Conservation (phyloP, 37 sponge, comb jelly and placozoan genomes). For the Beroe forskalii region DNA sequence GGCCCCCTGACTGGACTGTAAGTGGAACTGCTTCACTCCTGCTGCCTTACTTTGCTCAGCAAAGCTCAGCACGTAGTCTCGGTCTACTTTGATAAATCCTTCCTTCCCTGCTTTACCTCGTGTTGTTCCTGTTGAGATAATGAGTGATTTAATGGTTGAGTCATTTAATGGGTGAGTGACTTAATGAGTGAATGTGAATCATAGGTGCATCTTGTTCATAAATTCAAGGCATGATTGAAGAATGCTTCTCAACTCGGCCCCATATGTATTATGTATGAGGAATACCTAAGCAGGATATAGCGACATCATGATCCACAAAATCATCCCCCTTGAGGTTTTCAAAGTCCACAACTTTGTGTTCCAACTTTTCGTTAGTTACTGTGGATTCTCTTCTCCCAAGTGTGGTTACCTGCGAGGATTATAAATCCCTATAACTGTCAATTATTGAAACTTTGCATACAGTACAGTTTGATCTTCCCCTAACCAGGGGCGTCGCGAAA, state of each 20-base stretch:
- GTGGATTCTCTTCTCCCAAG: conserved; percentile 8
- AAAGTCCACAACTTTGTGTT: conserved; percentile 40
- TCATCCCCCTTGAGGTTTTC: background rate
- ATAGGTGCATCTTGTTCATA: too few relatives aligned
- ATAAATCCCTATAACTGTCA: too few relatives aligned
- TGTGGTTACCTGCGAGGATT: background rate
- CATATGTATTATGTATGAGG: too few relatives aligned
- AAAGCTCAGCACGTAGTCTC: background rate
- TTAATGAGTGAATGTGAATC: too few relatives aligned
- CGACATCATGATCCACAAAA: background rate
- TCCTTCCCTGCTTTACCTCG: conserved; percentile 50
- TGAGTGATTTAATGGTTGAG: too few relatives aligned
- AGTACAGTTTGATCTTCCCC: too few relatives aligned
- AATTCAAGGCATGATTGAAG: too few relatives aligned
- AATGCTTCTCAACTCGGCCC: too few relatives aligned
- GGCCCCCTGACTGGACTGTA: conserved; percentile 39
- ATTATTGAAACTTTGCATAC: too few relatives aligned
- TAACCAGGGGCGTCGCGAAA: too few relatives aligned
- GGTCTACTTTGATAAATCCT: conserved; percentile 3
- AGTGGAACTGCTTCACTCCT: conserved; percentile 40
- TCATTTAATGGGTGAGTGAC: too few relatives aligned
- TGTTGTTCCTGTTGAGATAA: conserved; percentile 5
- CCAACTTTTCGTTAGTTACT: background rate
- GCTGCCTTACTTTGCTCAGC: conserved; percentile 25
- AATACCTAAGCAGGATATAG: background rate